Conservation (phyloP, 2,888 invertebrate species). For the Drepana falcataria region DNA sequence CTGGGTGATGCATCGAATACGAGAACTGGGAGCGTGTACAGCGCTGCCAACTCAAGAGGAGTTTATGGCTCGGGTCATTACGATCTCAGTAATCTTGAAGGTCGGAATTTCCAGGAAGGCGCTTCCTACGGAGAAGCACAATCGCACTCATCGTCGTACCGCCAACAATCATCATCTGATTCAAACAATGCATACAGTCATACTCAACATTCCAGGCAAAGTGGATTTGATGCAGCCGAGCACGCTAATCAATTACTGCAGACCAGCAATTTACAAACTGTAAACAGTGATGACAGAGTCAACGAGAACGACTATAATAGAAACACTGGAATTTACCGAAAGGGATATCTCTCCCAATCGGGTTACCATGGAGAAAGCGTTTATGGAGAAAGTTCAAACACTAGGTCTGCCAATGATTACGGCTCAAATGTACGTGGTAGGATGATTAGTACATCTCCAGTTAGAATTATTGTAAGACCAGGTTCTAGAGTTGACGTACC, state of each 20-base stretch:
- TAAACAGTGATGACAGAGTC: slow-evolving; percentile 28
- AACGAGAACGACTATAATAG: slow-evolving; percentile 32
- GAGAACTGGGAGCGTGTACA: slow-evolving; percentile 57
- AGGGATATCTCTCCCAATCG: slow-evolving; percentile 33
- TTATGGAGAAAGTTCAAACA: slow-evolving; percentile 28
- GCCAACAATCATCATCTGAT: slow-evolving; percentile 14
- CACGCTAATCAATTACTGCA: slow-evolving; percentile 8
- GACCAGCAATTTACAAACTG: slow-evolving; percentile 16
- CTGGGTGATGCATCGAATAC: slow-evolving; percentile 58
- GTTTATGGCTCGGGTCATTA: slow-evolving; percentile 57
- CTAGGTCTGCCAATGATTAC: slow-evolving; percentile 25
- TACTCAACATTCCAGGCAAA: slow-evolving; percentile 29
- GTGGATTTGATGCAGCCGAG: slow-evolving; percentile 28
- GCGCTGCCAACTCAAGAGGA: slow-evolving; percentile 65
- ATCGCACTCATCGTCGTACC: slow-evolving; percentile 29
- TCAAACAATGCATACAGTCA: slow-evolving; percentile 21
- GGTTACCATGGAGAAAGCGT: slow-evolving; percentile 33
- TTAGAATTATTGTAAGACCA: slow-evolving; percentile 52
- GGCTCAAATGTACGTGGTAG: slow-evolving; percentile 33
- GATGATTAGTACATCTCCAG: slow-evolving; percentile 40
- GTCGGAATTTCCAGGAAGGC: slow-evolving; percentile 63
- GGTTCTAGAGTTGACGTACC: slow-evolving; percentile 53
- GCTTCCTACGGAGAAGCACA: slow-evolving; percentile 29
- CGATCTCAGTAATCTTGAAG: slow-evolving; percentile 56
- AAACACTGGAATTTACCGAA: slow-evolving; percentile 14